Evolutionary conservation across 2,797 vertebrate species (phyloP), one percentile per base, ranked within the genome.

Genomic region (Eospalax fontanierii): DNA sequence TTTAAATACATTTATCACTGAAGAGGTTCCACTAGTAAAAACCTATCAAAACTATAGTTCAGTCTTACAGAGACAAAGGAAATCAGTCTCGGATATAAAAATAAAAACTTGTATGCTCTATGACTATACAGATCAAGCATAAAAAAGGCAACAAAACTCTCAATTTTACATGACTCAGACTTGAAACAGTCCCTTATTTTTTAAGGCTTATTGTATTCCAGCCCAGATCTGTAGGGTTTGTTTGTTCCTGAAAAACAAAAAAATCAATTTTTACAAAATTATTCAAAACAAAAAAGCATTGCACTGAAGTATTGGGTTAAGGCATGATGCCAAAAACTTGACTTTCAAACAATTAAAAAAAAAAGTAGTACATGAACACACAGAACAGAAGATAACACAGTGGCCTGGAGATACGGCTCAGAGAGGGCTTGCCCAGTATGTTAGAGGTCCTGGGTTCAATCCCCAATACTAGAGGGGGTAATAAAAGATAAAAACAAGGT

Each of bases 1-100:
- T 91, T 93, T 61, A 90, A 93, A 94, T 75, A 89, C 24, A 93
- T 94, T 89, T 84, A 90, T 90, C 75, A 92, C 4, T 94, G 43
- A 93, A 93, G 90, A 95, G 24, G 33, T 92, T 80, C 33, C 54
- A 93, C 65, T 87, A 85, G 80, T 87, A 24, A 96, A 90, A 87
- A 61, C 33, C 71, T 93, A 33, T 63, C 33, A 71, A 96, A 78
- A 66, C 91, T 94, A 95, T 4, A 74, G 21, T 87, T 94, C 68
- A 74, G 35, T 89, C 94, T 93, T 90, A 74, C 19, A 38, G 70
- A 95, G 9, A 40, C 80, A 90, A 93, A 90, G 24, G 35, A 90
- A 95, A 94, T 54, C 1, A 94, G 92, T 21, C 24, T 88, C 16
- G 50, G 12, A 4, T 73, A 50, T 54, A 86, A 93, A 92, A 89